These are phyloP conservation scores for Drosophila mettleri DNA, from an alignment of 2,888 invertebrate species.

Conservation along the genomic window DNA sequence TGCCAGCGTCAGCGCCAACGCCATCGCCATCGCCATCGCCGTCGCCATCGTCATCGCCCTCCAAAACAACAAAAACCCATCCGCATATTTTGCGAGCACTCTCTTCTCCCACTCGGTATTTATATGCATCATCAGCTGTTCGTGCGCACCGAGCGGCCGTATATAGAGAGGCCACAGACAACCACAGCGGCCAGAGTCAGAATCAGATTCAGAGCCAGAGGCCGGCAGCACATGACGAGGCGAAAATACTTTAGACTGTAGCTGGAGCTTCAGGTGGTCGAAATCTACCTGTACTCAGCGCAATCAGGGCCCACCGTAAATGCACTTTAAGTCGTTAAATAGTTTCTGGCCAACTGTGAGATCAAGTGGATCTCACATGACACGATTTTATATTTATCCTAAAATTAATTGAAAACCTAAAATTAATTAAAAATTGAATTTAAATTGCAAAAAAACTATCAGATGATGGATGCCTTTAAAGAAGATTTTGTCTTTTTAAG, in stretches of 20 bases:
- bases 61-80: conserved; percentile 44
- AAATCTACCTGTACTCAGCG: conserved; percentile 22
- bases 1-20: conserved; percentile 2
- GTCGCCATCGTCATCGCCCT: conserved; percentile 47
- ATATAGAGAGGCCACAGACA: conserved; percentile 20
- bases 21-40: conserved; percentile 45
- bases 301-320: conserved; percentile 1
- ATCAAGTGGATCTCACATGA: not conserved
- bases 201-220: conserved; percentile 21
- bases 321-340: not conserved
- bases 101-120: conserved; percentile 34
- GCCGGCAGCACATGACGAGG: conserved; percentile 25
- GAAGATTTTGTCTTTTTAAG: too few relatives aligned
- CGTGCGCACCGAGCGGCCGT: conserved; percentile 39
- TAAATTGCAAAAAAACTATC: too few relatives aligned
- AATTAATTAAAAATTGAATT: too few relatives aligned
- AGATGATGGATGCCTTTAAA: too few relatives aligned
- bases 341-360: not conserved
- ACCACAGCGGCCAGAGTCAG: conserved; percentile 21
- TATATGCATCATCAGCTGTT: conserved; percentile 71
- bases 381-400: too few relatives aligned
- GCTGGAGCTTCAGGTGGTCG: conserved; percentile 54
- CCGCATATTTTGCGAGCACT: conserved; percentile 44
- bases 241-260: conserved; percentile 10
- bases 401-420: too few relatives aligned